Base-by-base conservation (phyloP, 2,113 vertebrate genomes). In the Clarias batrachus region DNA sequence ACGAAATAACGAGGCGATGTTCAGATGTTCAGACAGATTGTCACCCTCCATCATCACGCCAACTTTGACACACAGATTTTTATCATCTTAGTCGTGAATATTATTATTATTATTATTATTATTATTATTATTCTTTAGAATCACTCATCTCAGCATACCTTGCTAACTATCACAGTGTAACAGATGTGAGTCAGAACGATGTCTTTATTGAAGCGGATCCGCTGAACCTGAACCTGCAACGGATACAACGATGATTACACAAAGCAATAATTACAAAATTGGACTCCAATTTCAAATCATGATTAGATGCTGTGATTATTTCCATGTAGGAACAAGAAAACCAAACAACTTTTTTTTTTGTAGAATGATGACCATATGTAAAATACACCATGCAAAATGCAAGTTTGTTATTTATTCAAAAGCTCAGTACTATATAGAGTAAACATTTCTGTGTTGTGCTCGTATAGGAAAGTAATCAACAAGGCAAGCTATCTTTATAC, bases 21-120 rank as follows among this genome's bases (percentile, higher is more conserved):
- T 77, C 73, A 37, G 74, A 79, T 30, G 41, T 25, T 27, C 62
- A 27, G 74, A 66, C 71, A 77, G 74, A 79, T 57, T 9, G 54
- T 14, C 77, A 59, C 56, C 76, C 65, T 60, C 54, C 63, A 12
- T 81, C 85, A 27, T 81, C 77, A 71, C 17, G 1, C 3, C 7
- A 13, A n/a, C 41, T 16, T 25, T 3, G 10, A 41, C 27, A 25
- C 52, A 41, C 62, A n/a, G 23, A 1, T 25, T 41, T 63, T 82
- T 41, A 82, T 59, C 66, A 37, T 25, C 27, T 23, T 16, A 16
- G 60, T 82, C 27, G 2, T 48, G 25, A 60, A 13, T 14, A 12
- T 60, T 60, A 41, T 60, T 11, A 7, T 23, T 2, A 57, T 19
- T 8, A n/a, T 63, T 65, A 48, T 63, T 65, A 48, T 48, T 48